These are phyloP conservation scores for Esox masquinongy DNA, from an alignment of 2,797 vertebrate species.

Conservation along the genomic window DNA sequence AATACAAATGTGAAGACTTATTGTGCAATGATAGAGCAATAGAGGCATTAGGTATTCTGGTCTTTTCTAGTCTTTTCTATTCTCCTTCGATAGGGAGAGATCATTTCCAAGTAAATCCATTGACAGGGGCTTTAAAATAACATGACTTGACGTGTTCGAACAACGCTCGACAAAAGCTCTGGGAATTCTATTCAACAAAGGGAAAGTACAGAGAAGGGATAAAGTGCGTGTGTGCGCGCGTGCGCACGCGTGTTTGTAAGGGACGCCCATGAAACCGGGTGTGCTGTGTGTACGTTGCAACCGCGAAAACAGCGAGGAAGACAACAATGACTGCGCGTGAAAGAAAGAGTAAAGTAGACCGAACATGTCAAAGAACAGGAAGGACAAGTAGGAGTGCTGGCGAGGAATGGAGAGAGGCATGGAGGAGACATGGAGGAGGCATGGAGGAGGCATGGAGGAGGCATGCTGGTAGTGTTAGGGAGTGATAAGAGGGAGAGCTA, in stretches of 20 bases:
- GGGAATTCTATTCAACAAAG: constrained; percentile 3
- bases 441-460: background rate
- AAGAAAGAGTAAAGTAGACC: constrained; percentile 8
- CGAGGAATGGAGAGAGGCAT: constrained; percentile 37
- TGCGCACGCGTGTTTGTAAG: background rate
- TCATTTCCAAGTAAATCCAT: constrained; percentile 4
- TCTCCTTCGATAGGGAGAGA: background rate
- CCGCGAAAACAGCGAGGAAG: constrained; percentile 9
- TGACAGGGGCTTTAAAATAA: constrained; percentile 7
- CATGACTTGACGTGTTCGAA: background rate
- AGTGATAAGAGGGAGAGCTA: constrained; percentile 10
- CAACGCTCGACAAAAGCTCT: constrained; percentile 4
- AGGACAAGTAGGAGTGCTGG: constrained; percentile 24
- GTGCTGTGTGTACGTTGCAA: background rate
- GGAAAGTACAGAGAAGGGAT: background rate
- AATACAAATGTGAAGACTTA: background rate
- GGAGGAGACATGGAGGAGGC: background rate
- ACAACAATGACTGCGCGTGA: background rate
- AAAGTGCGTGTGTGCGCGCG: background rate
- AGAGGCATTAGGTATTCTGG: background rate
- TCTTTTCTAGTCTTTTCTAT: background rate
- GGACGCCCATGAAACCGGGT: background rate
- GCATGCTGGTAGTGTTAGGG: constrained; percentile 5
- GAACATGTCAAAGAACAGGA: background rate
- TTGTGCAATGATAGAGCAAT: background rate